These are phyloP conservation scores for Stomorhina lunata DNA, from an alignment of 2,888 invertebrate genomes.

Conservation along the genomic window DNA sequence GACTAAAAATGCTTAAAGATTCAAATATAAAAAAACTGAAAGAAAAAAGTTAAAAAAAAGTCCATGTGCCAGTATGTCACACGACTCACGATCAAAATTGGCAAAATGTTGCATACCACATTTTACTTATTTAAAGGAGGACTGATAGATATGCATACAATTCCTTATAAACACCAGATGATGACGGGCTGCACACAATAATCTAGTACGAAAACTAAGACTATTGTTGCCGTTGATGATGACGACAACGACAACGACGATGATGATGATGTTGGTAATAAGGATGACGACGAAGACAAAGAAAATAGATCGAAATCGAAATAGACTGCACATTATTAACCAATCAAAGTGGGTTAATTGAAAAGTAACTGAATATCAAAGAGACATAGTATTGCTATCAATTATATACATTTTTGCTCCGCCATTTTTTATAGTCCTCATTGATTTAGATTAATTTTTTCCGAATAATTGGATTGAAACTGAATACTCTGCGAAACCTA, in stretches of 20 bases:
- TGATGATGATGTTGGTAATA: constrained; percentile 39
- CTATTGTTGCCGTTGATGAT: background rate
- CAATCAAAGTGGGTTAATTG: constrained; percentile 3
- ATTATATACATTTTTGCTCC: too few relatives aligned
- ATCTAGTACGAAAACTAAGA: constrained; percentile 1
- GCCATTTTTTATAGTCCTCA: too few relatives aligned
- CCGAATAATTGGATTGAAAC: too few relatives aligned
- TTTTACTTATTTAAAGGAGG: background rate
- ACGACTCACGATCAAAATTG: constrained; percentile 69
- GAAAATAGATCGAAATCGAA: constrained; percentile 54
- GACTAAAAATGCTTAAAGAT: background rate
- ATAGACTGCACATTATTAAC: constrained; percentile 70
- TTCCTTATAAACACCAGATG: constrained; percentile 29
- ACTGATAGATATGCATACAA: background rate
- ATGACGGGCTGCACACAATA: constrained; percentile 12
- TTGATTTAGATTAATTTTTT: too few relatives aligned
- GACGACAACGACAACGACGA: too few relatives aligned
- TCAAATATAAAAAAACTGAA: constrained; percentile 8
- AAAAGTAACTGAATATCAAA: too few relatives aligned
- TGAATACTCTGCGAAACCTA: too few relatives aligned
- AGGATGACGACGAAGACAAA: constrained; percentile 40
- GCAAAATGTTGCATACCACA: constrained; percentile 31
- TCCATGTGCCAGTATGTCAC: constrained; percentile 70
- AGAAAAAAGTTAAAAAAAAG: constrained; percentile 54
- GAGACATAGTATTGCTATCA: too few relatives aligned